These are phyloP conservation scores for Pollenia labialis DNA, from an alignment of 2,888 invertebrate species.

Conservation along the genomic window DNA sequence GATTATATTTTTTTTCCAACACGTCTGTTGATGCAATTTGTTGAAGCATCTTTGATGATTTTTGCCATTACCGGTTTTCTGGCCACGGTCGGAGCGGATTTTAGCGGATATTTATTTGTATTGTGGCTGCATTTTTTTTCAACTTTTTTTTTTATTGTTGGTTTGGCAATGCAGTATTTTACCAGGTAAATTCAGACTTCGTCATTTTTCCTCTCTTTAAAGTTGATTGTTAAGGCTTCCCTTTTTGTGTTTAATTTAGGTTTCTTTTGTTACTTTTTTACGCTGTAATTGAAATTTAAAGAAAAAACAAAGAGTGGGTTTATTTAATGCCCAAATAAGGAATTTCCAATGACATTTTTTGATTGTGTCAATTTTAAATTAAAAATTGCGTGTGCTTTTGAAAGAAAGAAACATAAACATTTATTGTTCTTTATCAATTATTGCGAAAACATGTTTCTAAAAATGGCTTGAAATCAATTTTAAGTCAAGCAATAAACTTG, in stretches of 20 bases:
- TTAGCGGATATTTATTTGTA: conserved; percentile 77
- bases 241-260: not conserved
- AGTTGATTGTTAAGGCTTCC: conserved; percentile 32
- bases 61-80: conserved; percentile 79
- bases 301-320: conserved; percentile 53
- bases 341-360: conserved; percentile 53
- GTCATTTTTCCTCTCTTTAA: not conserved
- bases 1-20: conserved; percentile 76
- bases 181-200: conserved; percentile 74
- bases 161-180: conserved; percentile 79
- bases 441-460: conserved; percentile 56
- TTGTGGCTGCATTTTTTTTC: conserved; percentile 77
- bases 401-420: conserved; percentile 13
- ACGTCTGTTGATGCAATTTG: conserved; percentile 78
- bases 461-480: conserved; percentile 54
- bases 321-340: conserved; percentile 44
- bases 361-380: conserved; percentile 22
- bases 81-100: conserved; percentile 75
- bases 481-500: conserved; percentile 37
- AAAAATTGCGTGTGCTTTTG: conserved; percentile 19
- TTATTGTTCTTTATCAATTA: conserved; percentile 50
- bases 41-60: conserved; percentile 77
- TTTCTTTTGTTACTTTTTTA: conserved; percentile 17
- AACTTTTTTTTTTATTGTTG: conserved; percentile 79
- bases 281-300: conserved; percentile 11